Base-by-base conservation (phyloP, 1,140 invertebrate species). In the Bathynomus jamesi region DNA sequence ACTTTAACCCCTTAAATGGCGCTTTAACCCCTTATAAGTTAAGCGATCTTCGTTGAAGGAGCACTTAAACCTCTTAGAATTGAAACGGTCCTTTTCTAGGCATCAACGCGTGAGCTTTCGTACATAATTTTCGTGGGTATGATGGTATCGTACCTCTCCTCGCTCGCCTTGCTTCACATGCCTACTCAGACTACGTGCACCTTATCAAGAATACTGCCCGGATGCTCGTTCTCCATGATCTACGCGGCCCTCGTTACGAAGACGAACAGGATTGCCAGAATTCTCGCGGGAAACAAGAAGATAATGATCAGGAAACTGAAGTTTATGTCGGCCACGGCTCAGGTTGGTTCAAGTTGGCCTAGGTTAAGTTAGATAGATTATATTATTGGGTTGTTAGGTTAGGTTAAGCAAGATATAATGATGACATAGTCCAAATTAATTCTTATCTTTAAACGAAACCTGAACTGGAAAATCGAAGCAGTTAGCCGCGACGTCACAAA, bases 181-280 rank as follows among this genome's bases (percentile, higher is more conserved):
- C 92, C 93, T 0, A 85, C 86, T 0, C 81, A 82, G 61, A 78
- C 86, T 1, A 86, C 87, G 0, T 95, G 92, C 81, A 86, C 65
- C 28, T 30, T 71, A 4, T 65, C 71, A 10, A 28, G 75, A 0
- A 25, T 76, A 10, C 61, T 76, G 87, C 17, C 90, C 0, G 90
- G 90, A 3, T 84, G 94, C 53, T 89, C 89, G 53, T 93, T 94
- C 78, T 87, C 90, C 0, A 89, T 93, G 82, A 92, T 94, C 73
- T 94, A 93, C 80, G 89, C 90, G 0, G 88, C 91, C 4, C 81
- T 94, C 13, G 85, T 94, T 3, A 93, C 91, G 3, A 93, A 93
- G 84, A 94, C 92, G 0, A 94, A 94, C 82, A 83, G 92, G 65
- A 94, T 94, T 40, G 90, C 91, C 0, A 81, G 92, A 21, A 93